Percentiles rank a stretch among this genome's conserved stretches.
Conservation (phyloP, 1,140 invertebrate species). For the Ooceraea biroi region DNA sequence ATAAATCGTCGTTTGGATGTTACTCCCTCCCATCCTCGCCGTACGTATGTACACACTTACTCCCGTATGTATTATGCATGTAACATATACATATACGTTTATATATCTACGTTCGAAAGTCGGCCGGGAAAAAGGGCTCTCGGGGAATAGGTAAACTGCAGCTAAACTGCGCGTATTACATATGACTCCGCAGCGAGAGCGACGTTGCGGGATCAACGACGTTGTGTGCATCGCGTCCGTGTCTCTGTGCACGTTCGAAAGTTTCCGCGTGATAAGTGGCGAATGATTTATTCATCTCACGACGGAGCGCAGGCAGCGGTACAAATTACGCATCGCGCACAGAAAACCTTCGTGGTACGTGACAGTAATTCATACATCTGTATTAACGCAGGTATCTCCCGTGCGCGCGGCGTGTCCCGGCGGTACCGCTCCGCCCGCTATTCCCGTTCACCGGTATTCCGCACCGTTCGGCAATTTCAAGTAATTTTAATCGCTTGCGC, state of each 20-base stretch:
- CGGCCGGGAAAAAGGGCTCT: constrained; percentile 54
- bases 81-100: no score
- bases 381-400: constrained; percentile 64
- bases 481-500: constrained; percentile 57
- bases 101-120: constrained; percentile 44
- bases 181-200: constrained; percentile 39
- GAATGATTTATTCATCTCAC: constrained; percentile 77
- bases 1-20: constrained; percentile 59
- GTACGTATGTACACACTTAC: not conserved
- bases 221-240: not conserved
- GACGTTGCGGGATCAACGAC: constrained; percentile 34
- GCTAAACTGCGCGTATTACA: constrained; percentile 58
- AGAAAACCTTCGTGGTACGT: constrained; percentile 75
- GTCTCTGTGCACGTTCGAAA: constrained; percentile 58
- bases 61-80: no score
- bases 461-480: constrained; percentile 39
- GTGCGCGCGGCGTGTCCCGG: no score
- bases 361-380: constrained; percentile 76
- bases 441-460: not conserved
- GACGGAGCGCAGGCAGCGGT: constrained; percentile 69
- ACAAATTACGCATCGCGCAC: constrained; percentile 76
- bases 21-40: constrained; percentile 11
- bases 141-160: constrained; percentile 53
- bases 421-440: constrained; percentile 5
- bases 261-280: constrained; percentile 74